Evolutionary conservation across 1,140 invertebrate species (phyloP), one percentile per base, ranked within the genome.

Genomic region (Ostrea denselamellosa): DNA sequence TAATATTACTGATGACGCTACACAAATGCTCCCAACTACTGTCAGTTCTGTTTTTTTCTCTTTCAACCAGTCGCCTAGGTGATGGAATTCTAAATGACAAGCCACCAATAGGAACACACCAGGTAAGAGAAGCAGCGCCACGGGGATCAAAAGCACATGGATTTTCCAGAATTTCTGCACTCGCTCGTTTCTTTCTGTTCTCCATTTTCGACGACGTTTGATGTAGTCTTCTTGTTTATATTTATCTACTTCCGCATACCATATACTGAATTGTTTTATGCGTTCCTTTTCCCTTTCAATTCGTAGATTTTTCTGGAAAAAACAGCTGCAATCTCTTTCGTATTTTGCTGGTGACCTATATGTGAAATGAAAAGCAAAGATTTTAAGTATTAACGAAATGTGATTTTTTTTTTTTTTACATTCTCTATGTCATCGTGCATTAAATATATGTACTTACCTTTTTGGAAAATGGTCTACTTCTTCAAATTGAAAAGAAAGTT

Each of bases 221-320:
- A 83, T 54, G 53, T 83, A 83, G 22, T 83, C 82, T 54, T 83
- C 53, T 19, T 83, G 82, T 53, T 54, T 52, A 19, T 10, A 52
- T 54, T 52, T 83, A 51, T 83, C 82, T 25, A 54, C 53, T 25
- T 83, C 82, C 22, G 44, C 19, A 53, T 52, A 83, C 82, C 82
- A 83, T 52, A 83, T 83, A 83, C 82, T 83, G 52, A 83, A 83
- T 22, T 83, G 82, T 52, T 83, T 83, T 12, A 83, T 83, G 2
- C 82, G 82, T 52, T 83, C 82, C 52, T 54, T 83, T 52, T 83
- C 82, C 7, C 25, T 25, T 9, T 22, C 68, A 14, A 77, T 25
- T 77, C 28, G 25, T 2, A 77, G 68, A 12, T 77, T 34, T 77
- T 34, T 77, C 68, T 77, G 22, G 25, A 34, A 34, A 3, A 77